Evolutionary conservation across 2,797 vertebrate genomes (phyloP), one percentile per base, ranked within the genome.

Genomic region (Mormyrus hasselquistii): DNA sequence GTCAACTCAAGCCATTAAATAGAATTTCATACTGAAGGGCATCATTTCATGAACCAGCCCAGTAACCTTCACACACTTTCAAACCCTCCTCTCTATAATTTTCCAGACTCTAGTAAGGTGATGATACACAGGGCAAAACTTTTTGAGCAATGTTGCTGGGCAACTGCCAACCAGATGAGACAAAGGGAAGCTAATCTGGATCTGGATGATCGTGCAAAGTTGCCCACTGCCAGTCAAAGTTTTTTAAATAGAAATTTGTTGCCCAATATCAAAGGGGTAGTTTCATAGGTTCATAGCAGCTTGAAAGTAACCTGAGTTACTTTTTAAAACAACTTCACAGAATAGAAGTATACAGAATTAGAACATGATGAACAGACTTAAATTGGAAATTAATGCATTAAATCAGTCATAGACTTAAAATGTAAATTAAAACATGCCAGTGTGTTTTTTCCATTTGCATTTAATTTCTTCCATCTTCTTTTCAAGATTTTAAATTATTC

Each of bases 401-500:
- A 85, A 85, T 85, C 50, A 50, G 47, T 52, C 50, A 85, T 76
- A 76, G 29, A 41, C 14, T 41, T 76, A 76, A 41, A 76, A 86
- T 86, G 34, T 19, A 59, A 50, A 86, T 86, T 55, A 16, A 59
- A 62, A 50, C 65, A 89, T 38, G 88, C 19, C 52, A 59, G 44
- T 88, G 76, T 65, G 76, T 89, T 90, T 87, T 88, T 73, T 10
- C 47, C 76, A 69, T 49, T 38, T 91, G 89, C 86, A 73, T 90
- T 88, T 62, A 44, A 47, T 76, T 86, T 65, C 57, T 79, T 34
- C n/a, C n/a, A 91, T 88, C 25, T 84, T 89, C 91, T 93, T 93
- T 93, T 38, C 34, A 93, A 93, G 93, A 92, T 73, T 73, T 90
- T 34, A 38, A 94, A 94, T 91, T 91, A 93, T 94, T 93, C 92